Conservation (phyloP, 2,113 vertebrate species). For the Oreochromis tanganicae region DNA sequence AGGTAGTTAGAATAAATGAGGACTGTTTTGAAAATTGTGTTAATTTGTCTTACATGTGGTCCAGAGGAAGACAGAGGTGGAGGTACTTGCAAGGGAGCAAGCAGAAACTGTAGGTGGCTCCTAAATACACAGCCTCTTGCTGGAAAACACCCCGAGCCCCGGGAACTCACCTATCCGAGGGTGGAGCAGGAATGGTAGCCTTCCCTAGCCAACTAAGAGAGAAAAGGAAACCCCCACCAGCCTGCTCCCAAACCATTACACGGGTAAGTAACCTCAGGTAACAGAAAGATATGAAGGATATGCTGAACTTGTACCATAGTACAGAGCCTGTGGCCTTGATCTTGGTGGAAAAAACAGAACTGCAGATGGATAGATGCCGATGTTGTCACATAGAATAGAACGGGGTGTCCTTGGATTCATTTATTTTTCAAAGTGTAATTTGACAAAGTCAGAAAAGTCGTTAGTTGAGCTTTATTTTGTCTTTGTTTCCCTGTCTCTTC, state of each 20-base stretch:
- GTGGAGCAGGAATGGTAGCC: neutral
- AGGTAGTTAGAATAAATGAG: neutral
- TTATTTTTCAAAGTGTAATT: neutral
- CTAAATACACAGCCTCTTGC: neutral
- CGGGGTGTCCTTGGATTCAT: neutral
- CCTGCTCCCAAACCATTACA: neutral
- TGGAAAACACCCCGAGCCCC: neutral
- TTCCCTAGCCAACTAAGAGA: neutral
- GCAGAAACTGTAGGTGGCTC: neutral
- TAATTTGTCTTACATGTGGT: neutral
- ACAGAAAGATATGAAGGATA: neutral
- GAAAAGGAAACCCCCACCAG: neutral
- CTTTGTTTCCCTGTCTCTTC: neutral
- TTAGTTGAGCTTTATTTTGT: neutral
- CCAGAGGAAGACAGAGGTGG: neutral
- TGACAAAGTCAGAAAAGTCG: fast-evolving
- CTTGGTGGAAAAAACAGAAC: neutral
- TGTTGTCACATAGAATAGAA: neutral
- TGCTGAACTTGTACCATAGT: fast-evolving
- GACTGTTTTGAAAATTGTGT: neutral
- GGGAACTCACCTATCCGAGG: fast-evolving
- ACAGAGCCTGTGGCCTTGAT: fast-evolving
- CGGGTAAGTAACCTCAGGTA: neutral
- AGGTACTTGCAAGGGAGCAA: neutral
- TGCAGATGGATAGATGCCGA: fast-evolving